Evolutionary conservation across 1,140 invertebrate genomes (phyloP), one percentile per base, ranked within the genome.

Genomic region (Drosophila tani): DNA sequence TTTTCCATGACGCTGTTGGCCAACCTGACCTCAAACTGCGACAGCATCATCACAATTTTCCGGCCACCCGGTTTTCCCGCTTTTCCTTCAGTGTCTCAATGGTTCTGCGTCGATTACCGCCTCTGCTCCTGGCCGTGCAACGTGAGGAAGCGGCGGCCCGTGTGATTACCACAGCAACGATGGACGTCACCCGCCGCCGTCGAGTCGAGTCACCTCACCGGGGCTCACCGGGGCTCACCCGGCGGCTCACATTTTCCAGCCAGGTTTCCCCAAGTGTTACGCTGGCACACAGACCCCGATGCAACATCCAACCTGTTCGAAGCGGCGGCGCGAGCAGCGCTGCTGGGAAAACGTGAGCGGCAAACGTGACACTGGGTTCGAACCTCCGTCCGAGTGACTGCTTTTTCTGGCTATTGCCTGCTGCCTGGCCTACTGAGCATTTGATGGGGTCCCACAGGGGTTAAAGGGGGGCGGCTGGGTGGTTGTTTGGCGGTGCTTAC

Each of bases 281-380:
- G 73, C 68, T 81, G 40, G 47, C 59, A 56, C 56, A 62, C 67
- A 75, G 53, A 79, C 64, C 62, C 24, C 65, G n/a, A 79, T 66
- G 60, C 69, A 79, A 70, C 79, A 88, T 83, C 63, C 84, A 87
- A 63, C 76, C 70, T 76, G 83, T 87, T 87, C 43, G 83, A 79
- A 17, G 49, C 59, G 43, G 50, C 40, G 66, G 35, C 41, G 64
- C 38, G 24, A 40, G 46, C 68, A 49, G 81, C 69, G 74, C 84
- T 71, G 84, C 59, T 75, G 66, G 68, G 76, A 87, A 88, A 88
- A 88, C 84, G 84, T 88, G 84, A 88, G 81, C 74, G 59, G 53
- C 78, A 88, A 88, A 88, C 84, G 84, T 88, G 84, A 88, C 85
- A 65, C 73, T 75, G 82, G 64, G 81, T 84, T 88, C 68, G 84